Base-by-base conservation (phyloP, 2,888 invertebrate species). In the Polyploca ridens region DNA sequence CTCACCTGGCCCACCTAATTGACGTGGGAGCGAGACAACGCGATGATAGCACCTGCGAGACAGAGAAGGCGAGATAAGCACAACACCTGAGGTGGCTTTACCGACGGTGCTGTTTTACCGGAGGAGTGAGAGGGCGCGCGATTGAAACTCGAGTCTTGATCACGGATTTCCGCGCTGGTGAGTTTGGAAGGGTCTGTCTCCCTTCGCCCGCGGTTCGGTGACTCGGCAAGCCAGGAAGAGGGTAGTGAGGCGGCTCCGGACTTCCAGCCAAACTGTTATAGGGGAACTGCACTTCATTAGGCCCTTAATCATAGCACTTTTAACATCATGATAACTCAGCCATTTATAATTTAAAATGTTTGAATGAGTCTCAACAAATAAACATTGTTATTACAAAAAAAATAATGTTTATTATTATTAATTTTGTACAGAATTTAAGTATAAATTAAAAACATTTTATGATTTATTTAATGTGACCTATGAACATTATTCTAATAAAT, bases 81-180 rank as follows among this genome's bases (percentile, higher is more conserved):
- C 72, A 78, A 83, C 88, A 90, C 90, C 90, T 90, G 91, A 80
- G 67, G 74, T 86, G 84, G 86, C 75, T 84, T 84, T 86, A 79
- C 79, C 86, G 86, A 86, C 83, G 63, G 58, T 54, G 86, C 74
- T 46, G 46, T 46, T 86, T 85, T 75, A 79, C 72, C 82, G 75
- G 73, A 69, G 66, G 73, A 69, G 66, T 62, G 69, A 62, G 66
- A 76, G 75, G 77, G 83, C 82, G 82, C 78, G 77, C 71, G 76
- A 84, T 86, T 83, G 84, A 86, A 87, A 86, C 82, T 85, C 75
- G 84, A 79, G 74, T 71, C 75, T 33, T 19, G 57, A 69, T 33
- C 77, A 75, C 85, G 93, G 93, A 93, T 90, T 90, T 89, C 86
- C 92, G 90, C 89, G 79, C 87, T 81, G 81, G 74, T 90, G 87